A percentile compares a stretch with the other conserved stretches of the same genome.
phyloP scores from a whole-genome alignment of 2,113 vertebrate species.

The Nipponia nippon region DNA sequence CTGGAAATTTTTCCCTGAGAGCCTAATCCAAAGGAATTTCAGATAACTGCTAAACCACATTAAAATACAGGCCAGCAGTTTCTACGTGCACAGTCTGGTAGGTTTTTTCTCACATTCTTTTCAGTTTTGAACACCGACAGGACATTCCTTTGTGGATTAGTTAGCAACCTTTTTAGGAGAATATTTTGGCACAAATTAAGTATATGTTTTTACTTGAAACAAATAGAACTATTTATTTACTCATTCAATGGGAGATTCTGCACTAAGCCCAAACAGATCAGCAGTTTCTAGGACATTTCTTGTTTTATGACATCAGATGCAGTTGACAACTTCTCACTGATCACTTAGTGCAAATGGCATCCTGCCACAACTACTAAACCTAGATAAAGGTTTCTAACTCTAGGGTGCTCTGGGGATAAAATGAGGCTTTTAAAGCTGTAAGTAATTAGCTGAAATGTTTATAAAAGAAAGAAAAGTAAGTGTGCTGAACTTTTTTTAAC shows the following conservation, averaged over 20 bases:
- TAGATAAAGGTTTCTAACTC: slow-evolving; percentile 39
- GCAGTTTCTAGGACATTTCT: slow-evolving; percentile 33
- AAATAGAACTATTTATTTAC: slow-evolving; percentile 26
- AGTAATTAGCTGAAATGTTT: slow-evolving; percentile 71
- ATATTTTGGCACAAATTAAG: slow-evolving; percentile 33
- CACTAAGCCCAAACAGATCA: background rate
- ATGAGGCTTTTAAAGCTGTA: slow-evolving; percentile 47
- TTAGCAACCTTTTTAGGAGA: background rate
- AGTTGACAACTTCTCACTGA: slow-evolving; percentile 46
- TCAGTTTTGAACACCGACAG: background rate
- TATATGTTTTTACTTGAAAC: background rate
- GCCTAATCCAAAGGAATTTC: background rate
- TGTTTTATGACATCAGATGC: slow-evolving; percentile 41
- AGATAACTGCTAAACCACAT: background rate
- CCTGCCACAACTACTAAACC: slow-evolving; percentile 47
- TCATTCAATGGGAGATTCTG: background rate
- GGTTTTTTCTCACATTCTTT: background rate
- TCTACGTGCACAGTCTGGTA: background rate
- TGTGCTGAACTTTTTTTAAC: slow-evolving; percentile 39
- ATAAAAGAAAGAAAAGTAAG: slow-evolving; percentile 27
- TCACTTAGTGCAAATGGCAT: slow-evolving; percentile 53
- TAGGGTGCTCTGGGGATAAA: slow-evolving; percentile 28
- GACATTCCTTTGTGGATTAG: background rate
- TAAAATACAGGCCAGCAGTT: background rate
- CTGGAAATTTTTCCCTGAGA: background rate